These are phyloP conservation scores for Oscheius myriophilus DNA, from an alignment of 2,888 invertebrate genomes.

Conservation along the genomic window DNA sequence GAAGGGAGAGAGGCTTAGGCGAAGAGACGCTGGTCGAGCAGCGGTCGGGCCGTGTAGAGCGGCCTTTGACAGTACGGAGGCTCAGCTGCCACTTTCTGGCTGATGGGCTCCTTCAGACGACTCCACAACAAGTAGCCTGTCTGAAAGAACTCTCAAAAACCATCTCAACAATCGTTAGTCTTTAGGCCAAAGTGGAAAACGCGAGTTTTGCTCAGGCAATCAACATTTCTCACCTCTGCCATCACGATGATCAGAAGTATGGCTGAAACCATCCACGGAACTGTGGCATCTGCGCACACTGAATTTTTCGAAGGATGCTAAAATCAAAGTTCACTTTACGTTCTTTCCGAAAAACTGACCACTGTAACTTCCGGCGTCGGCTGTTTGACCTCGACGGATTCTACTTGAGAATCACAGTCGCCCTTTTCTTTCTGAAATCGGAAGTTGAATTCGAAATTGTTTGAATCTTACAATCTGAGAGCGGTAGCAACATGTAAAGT, in stretches of 20 bases:
- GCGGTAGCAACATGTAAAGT: conserved; percentile 47
- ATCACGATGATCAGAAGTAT: conserved; percentile 3
- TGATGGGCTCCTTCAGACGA: conserved; percentile 13
- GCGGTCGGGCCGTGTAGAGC: conserved; percentile 24
- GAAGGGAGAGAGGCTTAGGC: conserved; percentile 11
- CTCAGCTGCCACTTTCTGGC: conserved; percentile 19
- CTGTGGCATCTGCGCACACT: conserved; percentile 2
- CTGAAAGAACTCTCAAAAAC: conserved; percentile 6
- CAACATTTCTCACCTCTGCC: conserved; percentile 7
- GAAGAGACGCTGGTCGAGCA: conserved; percentile 25
- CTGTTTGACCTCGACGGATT: conserved; percentile 2
- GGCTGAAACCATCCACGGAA: conserved; percentile 23
- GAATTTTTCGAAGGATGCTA: conserved; percentile 8
- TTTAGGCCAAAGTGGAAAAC: no score
- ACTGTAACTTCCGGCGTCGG: conserved; percentile 1
- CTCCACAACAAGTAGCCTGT: conserved; percentile 24
- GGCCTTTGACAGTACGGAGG: conserved; percentile 16
- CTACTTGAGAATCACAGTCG: conserved; percentile 41
- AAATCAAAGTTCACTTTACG: background rate
- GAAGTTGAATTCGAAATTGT: background rate
- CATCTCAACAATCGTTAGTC: no score
- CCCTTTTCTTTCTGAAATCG: conserved; percentile 43
- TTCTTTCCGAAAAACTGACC: no score
- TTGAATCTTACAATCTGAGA: conserved; percentile 35
- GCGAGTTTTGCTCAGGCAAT: no score